Conservation (phyloP, 2,113 vertebrate genomes). For the Picathartes gymnocephalus region DNA sequence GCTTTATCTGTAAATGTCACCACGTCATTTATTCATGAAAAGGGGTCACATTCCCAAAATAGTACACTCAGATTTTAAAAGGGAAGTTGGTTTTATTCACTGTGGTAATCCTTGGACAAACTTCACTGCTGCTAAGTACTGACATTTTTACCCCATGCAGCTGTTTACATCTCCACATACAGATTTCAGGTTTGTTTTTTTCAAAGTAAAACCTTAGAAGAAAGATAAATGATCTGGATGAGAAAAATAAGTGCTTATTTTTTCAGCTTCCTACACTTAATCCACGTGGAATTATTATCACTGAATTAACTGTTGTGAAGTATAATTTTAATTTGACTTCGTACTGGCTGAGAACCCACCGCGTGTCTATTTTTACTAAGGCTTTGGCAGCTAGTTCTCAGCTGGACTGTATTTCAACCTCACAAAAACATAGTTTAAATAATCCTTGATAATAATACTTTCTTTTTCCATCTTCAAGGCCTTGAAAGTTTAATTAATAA, state of each 20-base stretch:
- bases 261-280: slow-evolving; percentile 44
- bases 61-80: slow-evolving; percentile 68
- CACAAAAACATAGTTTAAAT: slow-evolving; percentile 4
- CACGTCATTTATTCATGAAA: slow-evolving; percentile 84
- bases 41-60: slow-evolving; percentile 81
- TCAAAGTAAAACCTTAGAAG: slow-evolving; percentile 56
- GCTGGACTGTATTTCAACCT: slow-evolving; percentile 21
- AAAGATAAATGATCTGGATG: slow-evolving; percentile 27
- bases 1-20: slow-evolving; percentile 86
- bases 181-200: slow-evolving; percentile 32
- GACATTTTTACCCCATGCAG: slow-evolving; percentile 52
- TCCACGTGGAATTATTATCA: slow-evolving; percentile 48
- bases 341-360: slow-evolving; percentile 50
- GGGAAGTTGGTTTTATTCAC: slow-evolving; percentile 68
- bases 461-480: slow-evolving; percentile 7
- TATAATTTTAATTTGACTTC: slow-evolving; percentile 62
- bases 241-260: slow-evolving; percentile 16
- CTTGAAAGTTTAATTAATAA: slow-evolving; percentile 43
- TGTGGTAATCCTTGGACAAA: slow-evolving; percentile 77
- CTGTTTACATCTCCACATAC: slow-evolving; percentile 60
- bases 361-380: slow-evolving; percentile 26
- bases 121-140: slow-evolving; percentile 70
- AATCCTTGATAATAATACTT: slow-evolving; percentile 20
- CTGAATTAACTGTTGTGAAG: slow-evolving; percentile 47
- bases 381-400: slow-evolving; percentile 31